These are phyloP conservation scores for Schizothorax lantsangensis DNA, from an alignment of 2,797 vertebrate genomes.

Conservation along the genomic window DNA sequence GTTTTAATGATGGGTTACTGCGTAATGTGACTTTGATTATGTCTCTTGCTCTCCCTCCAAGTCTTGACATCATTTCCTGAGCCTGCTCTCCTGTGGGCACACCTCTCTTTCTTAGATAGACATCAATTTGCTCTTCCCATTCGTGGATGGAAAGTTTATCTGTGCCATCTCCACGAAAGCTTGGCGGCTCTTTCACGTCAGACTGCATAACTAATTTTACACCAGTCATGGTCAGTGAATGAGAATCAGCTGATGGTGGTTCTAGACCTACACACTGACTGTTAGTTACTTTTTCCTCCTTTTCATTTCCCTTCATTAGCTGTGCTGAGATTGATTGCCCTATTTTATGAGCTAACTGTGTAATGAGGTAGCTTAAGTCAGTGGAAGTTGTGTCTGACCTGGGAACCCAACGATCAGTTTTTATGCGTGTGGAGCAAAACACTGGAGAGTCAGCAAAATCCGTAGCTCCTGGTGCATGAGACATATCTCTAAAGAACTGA, in stretches of 20 bases:
- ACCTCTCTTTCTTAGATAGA: conserved; percentile 48
- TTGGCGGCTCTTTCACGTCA: conserved; percentile 44
- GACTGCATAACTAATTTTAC: conserved; percentile 51
- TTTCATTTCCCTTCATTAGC: background rate
- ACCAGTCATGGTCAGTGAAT: conserved; percentile 46
- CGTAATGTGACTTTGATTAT: conserved; percentile 42
- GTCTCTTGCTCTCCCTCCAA: conserved; percentile 54
- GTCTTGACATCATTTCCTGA: conserved; percentile 47
- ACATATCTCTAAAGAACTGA: background rate
- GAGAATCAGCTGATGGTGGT: background rate
- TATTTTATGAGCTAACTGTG: background rate
- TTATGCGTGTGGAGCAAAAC: background rate
- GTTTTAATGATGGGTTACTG: conserved; percentile 34
- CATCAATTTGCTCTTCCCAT: conserved; percentile 46
- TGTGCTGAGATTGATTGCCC: background rate
- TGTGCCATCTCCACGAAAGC: conserved; percentile 45
- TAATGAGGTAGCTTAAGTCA: background rate
- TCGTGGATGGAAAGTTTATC: conserved; percentile 50
- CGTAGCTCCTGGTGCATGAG: background rate
- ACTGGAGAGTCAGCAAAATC: background rate
- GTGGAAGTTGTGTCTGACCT: background rate
- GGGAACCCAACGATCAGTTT: background rate
- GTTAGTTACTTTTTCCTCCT: background rate
- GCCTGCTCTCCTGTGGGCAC: conserved; percentile 22
- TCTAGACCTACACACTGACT: background rate